A percentile compares a stretch with the other conserved stretches of the same genome.
Conservation (phyloP, 1,140 invertebrate genomes). For the Bicyclus anynana region DNA sequence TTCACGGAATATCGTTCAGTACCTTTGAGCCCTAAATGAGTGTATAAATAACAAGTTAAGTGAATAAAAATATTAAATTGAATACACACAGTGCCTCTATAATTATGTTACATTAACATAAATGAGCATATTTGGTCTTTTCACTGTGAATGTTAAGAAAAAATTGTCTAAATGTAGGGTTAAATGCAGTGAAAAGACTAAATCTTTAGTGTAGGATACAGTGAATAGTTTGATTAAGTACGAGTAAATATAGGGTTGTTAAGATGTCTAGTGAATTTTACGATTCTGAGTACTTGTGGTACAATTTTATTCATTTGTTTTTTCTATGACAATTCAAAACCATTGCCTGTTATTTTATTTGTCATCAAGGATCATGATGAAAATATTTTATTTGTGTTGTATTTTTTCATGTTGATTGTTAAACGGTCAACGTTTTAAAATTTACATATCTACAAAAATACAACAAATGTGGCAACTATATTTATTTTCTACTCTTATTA, state of each 20-base stretch:
- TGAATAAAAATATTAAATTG: slow-evolving; percentile 49
- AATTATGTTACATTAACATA: slow-evolving; percentile 79
- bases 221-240: slow-evolving; percentile 66
- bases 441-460: background rate
- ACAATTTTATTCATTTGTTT: slow-evolving; percentile 31
- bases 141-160: slow-evolving; percentile 41
- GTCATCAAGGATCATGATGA: background rate
- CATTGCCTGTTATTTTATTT: slow-evolving; percentile 6
- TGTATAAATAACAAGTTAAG: slow-evolving; percentile 42
- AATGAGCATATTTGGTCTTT: slow-evolving; percentile 75
- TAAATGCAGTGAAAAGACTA: slow-evolving; percentile 54
- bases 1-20: slow-evolving; percentile 16
- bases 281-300: slow-evolving; percentile 43
- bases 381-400: too few species aligned
- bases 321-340: slow-evolving; percentile 2
- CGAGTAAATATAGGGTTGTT: slow-evolving; percentile 72
- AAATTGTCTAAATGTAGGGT: slow-evolving; percentile 23
- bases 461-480: slow-evolving; percentile 10
- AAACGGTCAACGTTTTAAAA: slow-evolving; percentile 4
- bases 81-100: slow-evolving; percentile 78
- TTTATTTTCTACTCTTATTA: slow-evolving; percentile 3
- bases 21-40: slow-evolving; percentile 8
- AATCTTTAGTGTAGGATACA: slow-evolving; percentile 61
- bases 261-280: slow-evolving; percentile 42
- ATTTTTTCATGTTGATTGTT: background rate